Conservation (phyloP, 2,113 vertebrate genomes). For the Turdus rufiventris region DNA sequence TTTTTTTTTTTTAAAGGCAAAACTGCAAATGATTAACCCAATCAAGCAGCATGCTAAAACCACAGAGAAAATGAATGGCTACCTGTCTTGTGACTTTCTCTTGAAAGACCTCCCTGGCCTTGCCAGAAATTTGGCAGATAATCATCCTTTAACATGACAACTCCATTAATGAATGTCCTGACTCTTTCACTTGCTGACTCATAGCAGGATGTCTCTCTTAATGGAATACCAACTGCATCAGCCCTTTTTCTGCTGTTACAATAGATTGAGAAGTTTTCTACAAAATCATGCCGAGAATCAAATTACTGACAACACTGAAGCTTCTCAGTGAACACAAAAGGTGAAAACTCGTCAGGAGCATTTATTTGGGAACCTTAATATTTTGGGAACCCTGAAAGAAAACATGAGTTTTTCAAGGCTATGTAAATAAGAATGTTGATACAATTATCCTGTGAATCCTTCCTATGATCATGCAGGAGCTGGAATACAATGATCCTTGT, state of each 20-base stretch:
- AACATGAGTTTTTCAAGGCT: neutral
- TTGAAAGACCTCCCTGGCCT: slow-evolving; percentile 10
- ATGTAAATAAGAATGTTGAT: neutral
- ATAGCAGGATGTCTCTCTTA: neutral
- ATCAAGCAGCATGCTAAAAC: neutral
- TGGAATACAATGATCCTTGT: neutral
- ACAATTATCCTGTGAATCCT: neutral
- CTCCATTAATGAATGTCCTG: slow-evolving; percentile 32
- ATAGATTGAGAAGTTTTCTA: neutral
- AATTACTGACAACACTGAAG: neutral
- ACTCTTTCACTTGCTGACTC: slow-evolving; percentile 24
- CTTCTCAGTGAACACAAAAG: neutral
- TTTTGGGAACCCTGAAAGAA: neutral
- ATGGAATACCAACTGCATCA: neutral
- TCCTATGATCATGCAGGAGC: rapidly evolving
- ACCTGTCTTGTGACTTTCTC: neutral
- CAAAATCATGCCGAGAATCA: neutral
- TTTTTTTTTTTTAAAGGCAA: neutral
- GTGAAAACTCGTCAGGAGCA: neutral
- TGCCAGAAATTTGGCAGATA: slow-evolving; percentile 49
- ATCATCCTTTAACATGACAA: slow-evolving; percentile 48
- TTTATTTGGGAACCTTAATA: neutral
- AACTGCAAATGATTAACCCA: neutral
- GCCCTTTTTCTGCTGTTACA: neutral
- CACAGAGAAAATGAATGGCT: slow-evolving; percentile 37